Conservation (phyloP, 2,888 invertebrate species). For the Lepidonotus clava region DNA sequence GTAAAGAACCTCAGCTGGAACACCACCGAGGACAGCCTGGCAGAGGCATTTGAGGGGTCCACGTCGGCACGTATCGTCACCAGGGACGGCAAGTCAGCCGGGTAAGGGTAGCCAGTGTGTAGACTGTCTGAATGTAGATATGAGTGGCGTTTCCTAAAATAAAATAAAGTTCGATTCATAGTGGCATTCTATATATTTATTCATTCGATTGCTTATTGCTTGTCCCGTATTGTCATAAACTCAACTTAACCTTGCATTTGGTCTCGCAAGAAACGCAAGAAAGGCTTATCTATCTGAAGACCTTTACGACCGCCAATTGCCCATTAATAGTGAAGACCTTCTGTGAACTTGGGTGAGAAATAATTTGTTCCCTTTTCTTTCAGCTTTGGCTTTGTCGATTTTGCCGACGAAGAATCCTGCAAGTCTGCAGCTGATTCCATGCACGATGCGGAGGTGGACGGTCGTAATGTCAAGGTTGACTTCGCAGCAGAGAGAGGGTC, state of each 20-base stretch:
- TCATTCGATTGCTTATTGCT: too few relatives aligned
- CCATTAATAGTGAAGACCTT: too few relatives aligned
- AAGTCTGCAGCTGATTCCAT: neutral
- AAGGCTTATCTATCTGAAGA: too few relatives aligned
- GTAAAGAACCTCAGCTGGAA: conserved; percentile 69
- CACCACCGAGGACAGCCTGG: conserved; percentile 66
- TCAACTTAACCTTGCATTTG: too few relatives aligned
- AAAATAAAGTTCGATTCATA: too few relatives aligned
- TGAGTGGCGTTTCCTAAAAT: too few relatives aligned
- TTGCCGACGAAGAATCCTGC: neutral
- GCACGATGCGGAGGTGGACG: conserved; percentile 43
- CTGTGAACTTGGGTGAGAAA: too few relatives aligned
- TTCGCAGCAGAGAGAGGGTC: conserved; percentile 31
- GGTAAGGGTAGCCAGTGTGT: conserved; percentile 10
- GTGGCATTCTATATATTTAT: too few relatives aligned
- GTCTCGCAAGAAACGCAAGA: too few relatives aligned
- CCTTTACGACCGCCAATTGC: too few relatives aligned
- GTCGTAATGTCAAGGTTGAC: conserved; percentile 24
- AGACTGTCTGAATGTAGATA: too few relatives aligned
- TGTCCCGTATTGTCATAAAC: too few relatives aligned
- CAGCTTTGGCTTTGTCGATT: conserved; percentile 50
- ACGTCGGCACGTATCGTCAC: conserved; percentile 57
- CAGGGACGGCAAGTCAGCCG: conserved; percentile 38
- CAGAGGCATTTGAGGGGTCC: conserved; percentile 66
- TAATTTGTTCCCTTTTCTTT: neutral